Evolutionary conservation across 1,140 invertebrate species (phyloP).

Genomic region (Eupeodes corollae): DNA sequence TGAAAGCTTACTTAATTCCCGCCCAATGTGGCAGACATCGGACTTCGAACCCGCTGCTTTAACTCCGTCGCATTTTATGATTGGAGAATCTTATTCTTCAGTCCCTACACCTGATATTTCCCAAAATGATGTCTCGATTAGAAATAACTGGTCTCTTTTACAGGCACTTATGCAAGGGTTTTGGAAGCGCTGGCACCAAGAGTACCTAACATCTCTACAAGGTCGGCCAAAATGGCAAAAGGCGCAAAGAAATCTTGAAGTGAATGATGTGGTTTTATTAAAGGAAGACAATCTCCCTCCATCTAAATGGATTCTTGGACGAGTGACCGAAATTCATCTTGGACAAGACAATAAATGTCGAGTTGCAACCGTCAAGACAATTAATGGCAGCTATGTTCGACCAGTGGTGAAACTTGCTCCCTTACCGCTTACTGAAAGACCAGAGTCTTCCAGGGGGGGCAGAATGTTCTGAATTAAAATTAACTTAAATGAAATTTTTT

Average conservation of each 20-base stretch:
- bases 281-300: conserved; percentile 26
- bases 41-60: conserved; percentile 3
- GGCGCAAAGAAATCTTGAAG: conserved; percentile 11
- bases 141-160: conserved; percentile 10
- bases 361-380: too few relatives aligned
- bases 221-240: conserved; percentile 13
- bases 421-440: too few relatives aligned
- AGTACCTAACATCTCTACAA: conserved; percentile 15
- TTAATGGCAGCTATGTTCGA: too few relatives aligned
- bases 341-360: too few relatives aligned
- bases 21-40: conserved; percentile 7
- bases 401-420: too few relatives aligned
- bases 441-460: too few relatives aligned
- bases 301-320: too few relatives aligned
- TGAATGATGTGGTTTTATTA: conserved; percentile 26
- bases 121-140: not conserved
- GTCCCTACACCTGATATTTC: conserved; percentile 16
- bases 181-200: conserved; percentile 13
- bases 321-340: too few relatives aligned
- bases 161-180: conserved; percentile 8
- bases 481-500: too few relatives aligned
- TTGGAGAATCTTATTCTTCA: conserved; percentile 2
- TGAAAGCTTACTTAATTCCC: conserved; percentile 21
- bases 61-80: conserved; percentile 14
- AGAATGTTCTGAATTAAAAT: too few relatives aligned